Evolutionary conservation across 2,113 vertebrate genomes (phyloP).

Genomic region (Brachyhypopomus gauderio): DNA sequence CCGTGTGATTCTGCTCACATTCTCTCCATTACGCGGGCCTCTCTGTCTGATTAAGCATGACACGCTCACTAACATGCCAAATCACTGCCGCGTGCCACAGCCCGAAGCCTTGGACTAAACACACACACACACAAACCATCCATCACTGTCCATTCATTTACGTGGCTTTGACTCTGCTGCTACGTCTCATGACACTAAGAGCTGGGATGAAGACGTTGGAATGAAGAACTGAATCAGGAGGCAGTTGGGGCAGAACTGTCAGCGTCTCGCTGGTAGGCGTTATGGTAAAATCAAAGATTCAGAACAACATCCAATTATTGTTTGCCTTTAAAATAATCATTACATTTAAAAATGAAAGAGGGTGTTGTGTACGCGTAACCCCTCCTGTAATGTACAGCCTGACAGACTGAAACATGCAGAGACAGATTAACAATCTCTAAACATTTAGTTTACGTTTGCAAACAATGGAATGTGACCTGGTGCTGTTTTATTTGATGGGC

Average conservation of each 20-base stretch:
- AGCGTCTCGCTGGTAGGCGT: not conserved
- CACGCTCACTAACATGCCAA: slow-evolving; percentile 99
- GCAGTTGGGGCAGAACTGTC: not conserved
- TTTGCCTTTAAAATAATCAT: not conserved
- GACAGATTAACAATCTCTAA: not conserved
- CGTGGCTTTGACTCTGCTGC: slow-evolving; percentile 33
- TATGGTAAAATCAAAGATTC: not conserved
- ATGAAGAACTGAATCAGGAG: not conserved
- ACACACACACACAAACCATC: slow-evolving; percentile 27
- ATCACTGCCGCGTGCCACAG: slow-evolving; percentile 90
- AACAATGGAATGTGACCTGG: not conserved
- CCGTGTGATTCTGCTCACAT: slow-evolving; percentile 99
- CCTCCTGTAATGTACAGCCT: not conserved
- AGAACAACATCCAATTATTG: not conserved
- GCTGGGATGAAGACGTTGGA: not conserved
- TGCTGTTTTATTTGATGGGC: slow-evolving; percentile 10
- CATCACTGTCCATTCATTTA: slow-evolving; percentile 46
- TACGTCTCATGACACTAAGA: not conserved
- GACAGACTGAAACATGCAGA: not conserved
- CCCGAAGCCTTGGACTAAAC: slow-evolving; percentile 77
- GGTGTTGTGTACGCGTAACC: not conserved
- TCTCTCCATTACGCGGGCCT: slow-evolving; percentile 98
- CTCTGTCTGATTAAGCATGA: slow-evolving; percentile 95
- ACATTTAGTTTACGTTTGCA: not conserved
- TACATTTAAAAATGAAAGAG: not conserved